Conservation (phyloP, 1,140 invertebrate genomes). For the Heliconius eleuchia region DNA sequence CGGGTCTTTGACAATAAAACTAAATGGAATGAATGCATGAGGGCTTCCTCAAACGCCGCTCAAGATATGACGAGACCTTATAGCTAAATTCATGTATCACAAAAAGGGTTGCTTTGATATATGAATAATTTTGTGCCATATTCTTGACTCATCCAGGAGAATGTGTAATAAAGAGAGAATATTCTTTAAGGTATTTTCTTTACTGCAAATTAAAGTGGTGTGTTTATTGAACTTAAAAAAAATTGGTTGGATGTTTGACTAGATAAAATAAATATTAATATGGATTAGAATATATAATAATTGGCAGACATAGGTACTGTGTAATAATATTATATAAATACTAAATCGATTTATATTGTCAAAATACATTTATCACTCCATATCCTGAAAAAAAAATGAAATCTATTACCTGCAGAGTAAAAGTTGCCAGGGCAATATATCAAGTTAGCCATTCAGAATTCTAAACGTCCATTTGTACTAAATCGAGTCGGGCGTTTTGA, state of each 20-base stretch:
- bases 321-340: not conserved
- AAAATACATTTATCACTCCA: conserved; percentile 14
- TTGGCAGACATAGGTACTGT: not conserved
- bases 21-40: conserved; percentile 79
- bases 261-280: not conserved
- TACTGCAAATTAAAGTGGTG: conserved; percentile 36
- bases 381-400: conserved; percentile 30
- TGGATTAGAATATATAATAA: not conserved
- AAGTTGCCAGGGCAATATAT: conserved; percentile 37
- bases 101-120: conserved; percentile 59
- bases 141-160: conserved; percentile 41
- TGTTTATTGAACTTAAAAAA: not conserved
- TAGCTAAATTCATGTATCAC: conserved; percentile 52
- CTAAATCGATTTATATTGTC: not conserved
- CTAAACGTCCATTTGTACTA: conserved; percentile 55
- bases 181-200: conserved; percentile 44
- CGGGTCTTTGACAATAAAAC: conserved; percentile 77
- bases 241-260: not conserved
- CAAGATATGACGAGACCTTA: conserved; percentile 64
- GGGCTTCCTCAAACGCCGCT: conserved; percentile 67
- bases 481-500: conserved; percentile 54
- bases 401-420: conserved; percentile 37
- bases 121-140: conserved; percentile 50
- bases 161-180: conserved; percentile 45
- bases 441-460: conserved; percentile 51